These are phyloP conservation scores for Scaptomyza pallida DNA, from an alignment of 1,140 invertebrate species.

Conservation along the genomic window DNA sequence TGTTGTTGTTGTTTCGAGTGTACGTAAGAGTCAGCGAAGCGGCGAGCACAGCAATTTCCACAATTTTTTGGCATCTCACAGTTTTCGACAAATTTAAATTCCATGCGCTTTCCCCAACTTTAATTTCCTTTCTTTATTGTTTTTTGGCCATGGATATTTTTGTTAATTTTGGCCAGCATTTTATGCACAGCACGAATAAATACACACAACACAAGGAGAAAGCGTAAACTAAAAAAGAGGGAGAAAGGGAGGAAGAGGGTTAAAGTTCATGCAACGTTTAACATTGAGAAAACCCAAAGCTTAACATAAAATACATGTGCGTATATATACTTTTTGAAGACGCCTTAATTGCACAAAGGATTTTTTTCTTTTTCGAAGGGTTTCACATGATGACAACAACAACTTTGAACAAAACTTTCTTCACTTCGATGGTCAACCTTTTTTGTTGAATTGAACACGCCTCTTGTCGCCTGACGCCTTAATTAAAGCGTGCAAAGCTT, in stretches of 20 bases:
- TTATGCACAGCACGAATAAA: conserved; percentile 2
- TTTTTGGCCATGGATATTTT: conserved; percentile 7
- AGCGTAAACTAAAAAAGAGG: not conserved
- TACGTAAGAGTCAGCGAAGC: conserved; percentile 16
- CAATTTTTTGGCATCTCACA: conserved; percentile 12
- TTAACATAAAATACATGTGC: not conserved
- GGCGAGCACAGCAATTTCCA: conserved; percentile 39
- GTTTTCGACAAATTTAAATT: conserved; percentile 62
- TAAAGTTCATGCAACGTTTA: conserved; percentile 8
- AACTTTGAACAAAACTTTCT: conserved; percentile 18
- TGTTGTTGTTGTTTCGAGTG: conserved; percentile 12
- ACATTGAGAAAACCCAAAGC: not conserved
- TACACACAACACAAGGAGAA: not conserved
- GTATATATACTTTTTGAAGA: conserved; percentile 4
- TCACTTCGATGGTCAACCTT: not conserved
- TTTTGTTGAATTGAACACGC: not conserved
- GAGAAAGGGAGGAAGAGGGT: conserved; percentile 1
- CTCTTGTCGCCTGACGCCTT: not conserved
- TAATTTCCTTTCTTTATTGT: conserved; percentile 59
- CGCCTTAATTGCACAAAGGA: conserved; percentile 32
- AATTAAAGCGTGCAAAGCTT: conserved; percentile 37
- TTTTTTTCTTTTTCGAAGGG: not conserved
- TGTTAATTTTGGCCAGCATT: not conserved
- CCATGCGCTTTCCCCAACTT: conserved; percentile 52
- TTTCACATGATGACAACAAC: not conserved